These are phyloP conservation scores for Trachelus iudaicus DNA, from an alignment of 2,888 invertebrate genomes.

Conservation along the genomic window DNA sequence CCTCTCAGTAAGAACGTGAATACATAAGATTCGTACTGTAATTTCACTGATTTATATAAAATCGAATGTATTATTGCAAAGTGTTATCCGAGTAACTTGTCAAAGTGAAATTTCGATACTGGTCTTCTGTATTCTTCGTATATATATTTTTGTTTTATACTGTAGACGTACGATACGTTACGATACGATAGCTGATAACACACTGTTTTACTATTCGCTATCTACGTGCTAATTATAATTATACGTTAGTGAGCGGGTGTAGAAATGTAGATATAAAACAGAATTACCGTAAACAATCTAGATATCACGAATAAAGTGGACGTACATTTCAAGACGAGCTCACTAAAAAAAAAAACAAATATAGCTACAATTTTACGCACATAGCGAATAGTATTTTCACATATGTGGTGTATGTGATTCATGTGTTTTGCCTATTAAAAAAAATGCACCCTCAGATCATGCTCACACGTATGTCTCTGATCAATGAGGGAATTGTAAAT, in stretches of 20 bases:
- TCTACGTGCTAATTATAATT: background rate
- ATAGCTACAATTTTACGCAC: background rate
- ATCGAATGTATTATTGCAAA: background rate
- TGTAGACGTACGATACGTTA: background rate
- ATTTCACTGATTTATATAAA: background rate
- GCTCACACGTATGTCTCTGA: background rate
- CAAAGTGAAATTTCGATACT: background rate
- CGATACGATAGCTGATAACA: background rate
- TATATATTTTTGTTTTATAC: background rate
- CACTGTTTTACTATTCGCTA: background rate
- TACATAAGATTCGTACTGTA: background rate
- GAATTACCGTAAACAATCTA: background rate
- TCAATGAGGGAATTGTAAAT: background rate
- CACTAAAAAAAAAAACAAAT: background rate
- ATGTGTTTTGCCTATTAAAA: background rate
- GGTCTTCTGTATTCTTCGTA: background rate
- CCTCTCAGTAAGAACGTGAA: constrained; percentile 20
- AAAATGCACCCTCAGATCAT: background rate
- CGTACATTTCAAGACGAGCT: background rate
- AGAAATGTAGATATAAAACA: background rate
- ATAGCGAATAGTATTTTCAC: background rate
- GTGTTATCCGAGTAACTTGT: background rate
- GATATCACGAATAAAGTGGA: background rate
- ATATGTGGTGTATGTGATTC: background rate
- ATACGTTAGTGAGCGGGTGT: background rate